Conservation (phyloP, 2,797 vertebrate species). For the Gymnodraco acuticeps region DNA sequence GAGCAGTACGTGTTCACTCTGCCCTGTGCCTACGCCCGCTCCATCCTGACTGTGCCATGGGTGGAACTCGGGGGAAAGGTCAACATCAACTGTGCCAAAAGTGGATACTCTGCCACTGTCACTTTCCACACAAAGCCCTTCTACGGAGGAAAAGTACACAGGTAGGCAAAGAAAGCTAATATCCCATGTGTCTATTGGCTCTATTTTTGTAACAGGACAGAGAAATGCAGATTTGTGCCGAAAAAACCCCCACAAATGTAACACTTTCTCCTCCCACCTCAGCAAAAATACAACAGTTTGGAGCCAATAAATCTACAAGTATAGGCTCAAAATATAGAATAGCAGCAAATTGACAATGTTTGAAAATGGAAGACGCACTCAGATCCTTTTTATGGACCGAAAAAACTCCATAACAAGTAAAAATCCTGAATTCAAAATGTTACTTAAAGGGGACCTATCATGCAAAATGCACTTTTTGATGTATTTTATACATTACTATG, state of each 20-base stretch:
- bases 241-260: background rate
- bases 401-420: too few species aligned
- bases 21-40: constrained; percentile 93
- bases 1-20: constrained; percentile 93
- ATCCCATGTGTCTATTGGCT: too few species aligned
- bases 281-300: background rate
- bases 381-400: too few species aligned
- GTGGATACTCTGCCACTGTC: constrained; percentile 88
- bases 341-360: background rate
- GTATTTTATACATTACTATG: too few species aligned
- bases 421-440: too few species aligned
- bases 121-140: constrained; percentile 94
- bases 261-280: background rate
- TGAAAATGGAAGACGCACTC: too few species aligned
- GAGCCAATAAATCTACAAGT: background rate
- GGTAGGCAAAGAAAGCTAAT: constrained; percentile 69
- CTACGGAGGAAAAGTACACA: constrained; percentile 93
- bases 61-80: constrained; percentile 94
- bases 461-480: too few species aligned
- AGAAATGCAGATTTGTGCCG: background rate
- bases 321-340: background rate
- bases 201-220: too few species aligned
- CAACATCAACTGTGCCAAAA: constrained; percentile 89
- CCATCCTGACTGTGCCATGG: constrained; percentile 93
- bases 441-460: too few species aligned